These are phyloP conservation scores for Drosophila ficusphila DNA, from an alignment of 1,140 invertebrate genomes.

Conservation along the genomic window DNA sequence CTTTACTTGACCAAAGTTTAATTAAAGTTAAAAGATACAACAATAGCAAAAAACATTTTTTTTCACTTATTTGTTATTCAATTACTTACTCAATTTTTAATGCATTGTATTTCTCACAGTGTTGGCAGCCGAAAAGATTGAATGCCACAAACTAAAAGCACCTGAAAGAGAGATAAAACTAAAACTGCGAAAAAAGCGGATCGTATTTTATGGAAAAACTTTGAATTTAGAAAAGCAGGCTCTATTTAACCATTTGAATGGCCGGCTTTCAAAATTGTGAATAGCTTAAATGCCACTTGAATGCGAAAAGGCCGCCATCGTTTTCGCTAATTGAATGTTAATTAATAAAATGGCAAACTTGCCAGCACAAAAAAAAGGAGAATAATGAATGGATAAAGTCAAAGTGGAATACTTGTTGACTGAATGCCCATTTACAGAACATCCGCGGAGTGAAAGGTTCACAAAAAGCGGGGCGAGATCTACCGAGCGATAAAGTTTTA, in stretches of 20 bases:
- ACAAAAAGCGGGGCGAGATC: conserved; percentile 5
- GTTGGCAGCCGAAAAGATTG: not conserved
- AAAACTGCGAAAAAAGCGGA: conserved; percentile 12
- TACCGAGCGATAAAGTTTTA: conserved; percentile 43
- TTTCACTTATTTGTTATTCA: not conserved
- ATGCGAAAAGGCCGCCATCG: conserved; percentile 23
- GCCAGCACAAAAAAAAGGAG: conserved; percentile 6
- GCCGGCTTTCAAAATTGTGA: conserved; percentile 11
- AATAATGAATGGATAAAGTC: conserved; percentile 7
- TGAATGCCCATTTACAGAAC: conserved; percentile 63
- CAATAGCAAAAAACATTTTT: too few relatives aligned
- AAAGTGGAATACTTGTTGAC: conserved; percentile 50
- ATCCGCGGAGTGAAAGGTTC: not conserved
- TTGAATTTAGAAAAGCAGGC: conserved; percentile 5
- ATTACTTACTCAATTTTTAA: not conserved
- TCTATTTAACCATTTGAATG: conserved; percentile 28
- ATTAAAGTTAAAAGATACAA: too few relatives aligned
- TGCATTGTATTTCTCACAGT: conserved; percentile 14
- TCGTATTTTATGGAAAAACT: conserved; percentile 25
- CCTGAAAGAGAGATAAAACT: conserved; percentile 35
- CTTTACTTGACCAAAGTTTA: too few relatives aligned
- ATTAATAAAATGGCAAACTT: conserved; percentile 55
- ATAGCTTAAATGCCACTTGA: conserved; percentile 54
- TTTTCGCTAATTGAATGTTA: conserved; percentile 73
- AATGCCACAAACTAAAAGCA: conserved; percentile 6